Evolutionary conservation across 1,140 invertebrate species (phyloP).

Genomic region (Myzus persicae): DNA sequence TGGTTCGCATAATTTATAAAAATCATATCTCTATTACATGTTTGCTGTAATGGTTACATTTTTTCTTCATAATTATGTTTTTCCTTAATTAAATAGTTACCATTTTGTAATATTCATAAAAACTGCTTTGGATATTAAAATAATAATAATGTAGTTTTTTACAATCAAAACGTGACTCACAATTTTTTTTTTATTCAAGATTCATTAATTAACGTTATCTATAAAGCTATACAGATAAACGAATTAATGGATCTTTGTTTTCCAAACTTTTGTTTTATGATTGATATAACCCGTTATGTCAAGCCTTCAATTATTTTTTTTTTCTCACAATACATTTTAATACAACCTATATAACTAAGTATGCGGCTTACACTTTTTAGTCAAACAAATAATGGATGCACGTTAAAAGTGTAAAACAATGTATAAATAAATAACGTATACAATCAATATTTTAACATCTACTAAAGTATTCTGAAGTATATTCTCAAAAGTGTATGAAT

Average conservation of each 20-base stretch:
- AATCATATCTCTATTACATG: too few species aligned
- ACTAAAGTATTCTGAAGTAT: not conserved
- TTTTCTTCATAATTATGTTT: not conserved
- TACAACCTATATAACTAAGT: not conserved
- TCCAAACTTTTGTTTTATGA: constrained; percentile 30
- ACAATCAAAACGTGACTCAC: not conserved
- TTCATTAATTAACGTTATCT: constrained; percentile 35
- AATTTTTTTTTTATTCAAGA: not conserved
- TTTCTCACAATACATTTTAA: not conserved
- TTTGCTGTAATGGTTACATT: too few species aligned
- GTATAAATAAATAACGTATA: not conserved
- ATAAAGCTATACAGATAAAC: not conserved
- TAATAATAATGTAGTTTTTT: not conserved
- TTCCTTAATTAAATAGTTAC: not conserved
- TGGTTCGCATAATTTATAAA: too few species aligned
- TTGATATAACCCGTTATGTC: constrained; percentile 24
- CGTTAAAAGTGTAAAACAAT: not conserved
- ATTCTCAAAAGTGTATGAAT: not conserved
- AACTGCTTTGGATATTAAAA: not conserved
- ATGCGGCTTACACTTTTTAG: not conserved
- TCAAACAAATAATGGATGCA: not conserved
- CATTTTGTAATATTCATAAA: not conserved
- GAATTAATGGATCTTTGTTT: constrained; percentile 32
- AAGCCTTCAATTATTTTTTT: not conserved
- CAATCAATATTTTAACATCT: not conserved